Percentiles rank a stretch among this genome's conserved stretches.
phyloP scores from a whole-genome alignment of 2,797 vertebrate genomes.

The Threskiornis aethiopicus region DNA sequence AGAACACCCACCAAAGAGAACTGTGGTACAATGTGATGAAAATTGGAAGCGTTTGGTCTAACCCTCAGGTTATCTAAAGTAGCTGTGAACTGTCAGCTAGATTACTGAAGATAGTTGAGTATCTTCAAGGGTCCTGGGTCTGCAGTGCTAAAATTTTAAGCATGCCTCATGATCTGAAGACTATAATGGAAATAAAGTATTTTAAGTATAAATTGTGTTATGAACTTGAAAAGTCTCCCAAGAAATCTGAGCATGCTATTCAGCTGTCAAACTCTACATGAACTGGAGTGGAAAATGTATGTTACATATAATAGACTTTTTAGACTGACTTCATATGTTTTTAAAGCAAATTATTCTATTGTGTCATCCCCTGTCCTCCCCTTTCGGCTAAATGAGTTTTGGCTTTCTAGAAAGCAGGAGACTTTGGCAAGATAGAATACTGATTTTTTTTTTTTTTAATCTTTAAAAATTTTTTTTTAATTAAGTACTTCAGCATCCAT shows the following conservation, averaged over 20 bases:
- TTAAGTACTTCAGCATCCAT: neutral
- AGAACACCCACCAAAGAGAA: neutral
- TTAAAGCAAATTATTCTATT: neutral
- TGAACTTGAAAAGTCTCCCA: neutral
- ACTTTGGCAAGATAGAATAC: neutral
- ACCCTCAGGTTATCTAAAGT: neutral
- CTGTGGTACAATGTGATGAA: neutral
- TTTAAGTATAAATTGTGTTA: neutral
- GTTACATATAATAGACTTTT: neutral
- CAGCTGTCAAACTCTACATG: neutral
- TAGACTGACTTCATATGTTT: neutral
- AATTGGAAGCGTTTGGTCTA: neutral
- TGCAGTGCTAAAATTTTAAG: neutral
- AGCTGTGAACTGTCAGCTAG: neutral
- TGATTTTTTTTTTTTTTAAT: neutral
- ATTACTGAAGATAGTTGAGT: neutral
- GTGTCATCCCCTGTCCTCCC: neutral
- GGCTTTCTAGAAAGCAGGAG: neutral
- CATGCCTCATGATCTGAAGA: neutral
- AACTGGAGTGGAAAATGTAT: neutral
- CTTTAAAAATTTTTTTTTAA: neutral
- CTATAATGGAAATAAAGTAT: conserved; percentile 11
- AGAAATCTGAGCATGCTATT: neutral
- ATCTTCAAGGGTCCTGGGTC: neutral
- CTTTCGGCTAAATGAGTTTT: neutral